Percentiles rank a stretch among this genome's conserved stretches.
phyloP scores from a whole-genome alignment of 2,888 invertebrate genomes.

The Nemurella pictetii region DNA sequence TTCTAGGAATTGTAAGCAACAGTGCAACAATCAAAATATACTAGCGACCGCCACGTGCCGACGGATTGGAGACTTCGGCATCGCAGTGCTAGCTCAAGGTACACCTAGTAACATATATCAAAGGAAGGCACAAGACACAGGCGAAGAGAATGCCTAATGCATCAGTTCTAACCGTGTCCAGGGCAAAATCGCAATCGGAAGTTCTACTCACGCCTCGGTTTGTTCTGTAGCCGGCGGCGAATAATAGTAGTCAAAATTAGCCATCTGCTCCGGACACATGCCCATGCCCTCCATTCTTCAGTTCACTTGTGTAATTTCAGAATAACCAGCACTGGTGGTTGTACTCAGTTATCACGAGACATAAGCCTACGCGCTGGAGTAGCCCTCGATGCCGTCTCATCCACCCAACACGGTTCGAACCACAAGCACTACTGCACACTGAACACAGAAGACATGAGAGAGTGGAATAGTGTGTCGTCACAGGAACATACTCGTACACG shows the following conservation, averaged over 20 bases:
- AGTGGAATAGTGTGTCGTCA: conserved; percentile 12
- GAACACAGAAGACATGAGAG: neutral
- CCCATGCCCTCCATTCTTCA: neutral
- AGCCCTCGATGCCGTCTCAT: neutral
- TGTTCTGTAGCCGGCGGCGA: conserved; percentile 31
- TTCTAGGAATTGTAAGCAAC: too few relatives aligned
- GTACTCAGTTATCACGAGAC: neutral
- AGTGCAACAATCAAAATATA: too few relatives aligned
- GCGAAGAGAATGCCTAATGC: too few relatives aligned
- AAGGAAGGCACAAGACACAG: too few relatives aligned
- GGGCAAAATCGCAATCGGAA: neutral
- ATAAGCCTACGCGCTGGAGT: neutral
- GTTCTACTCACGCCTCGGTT: conserved; percentile 34
- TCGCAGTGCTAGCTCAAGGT: too few relatives aligned
- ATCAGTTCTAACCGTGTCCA: too few relatives aligned
- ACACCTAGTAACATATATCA: too few relatives aligned
- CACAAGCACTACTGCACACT: conserved; percentile 6
- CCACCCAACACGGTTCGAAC: neutral
- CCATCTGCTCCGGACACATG: conserved; percentile 22
- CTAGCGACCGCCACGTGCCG: too few relatives aligned
- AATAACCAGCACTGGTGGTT: neutral
- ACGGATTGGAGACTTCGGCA: too few relatives aligned
- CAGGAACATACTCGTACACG: conserved; percentile 30
- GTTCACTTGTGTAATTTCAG: neutral
- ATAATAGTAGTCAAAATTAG: conserved; percentile 32